Evolutionary conservation across 2,888 invertebrate genomes (phyloP).

Genomic region (Xanthia icteritia): DNA sequence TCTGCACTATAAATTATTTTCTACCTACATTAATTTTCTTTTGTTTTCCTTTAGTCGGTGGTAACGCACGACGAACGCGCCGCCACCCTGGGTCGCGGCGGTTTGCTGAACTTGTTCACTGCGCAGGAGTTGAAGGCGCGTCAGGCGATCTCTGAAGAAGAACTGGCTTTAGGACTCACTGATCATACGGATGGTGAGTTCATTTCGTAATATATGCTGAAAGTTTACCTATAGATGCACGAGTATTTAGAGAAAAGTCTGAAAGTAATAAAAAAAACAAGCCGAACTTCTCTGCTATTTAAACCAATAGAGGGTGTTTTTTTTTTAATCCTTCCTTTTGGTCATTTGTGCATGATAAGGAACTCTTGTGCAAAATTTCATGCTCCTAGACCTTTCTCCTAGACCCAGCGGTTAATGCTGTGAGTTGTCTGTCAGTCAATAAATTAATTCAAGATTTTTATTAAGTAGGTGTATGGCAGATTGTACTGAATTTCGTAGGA

Average conservation of each 20-base stretch:
- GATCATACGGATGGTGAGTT: conserved; percentile 80
- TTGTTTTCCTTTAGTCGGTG: conserved; percentile 69
- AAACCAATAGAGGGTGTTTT: no score
- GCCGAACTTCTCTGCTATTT: no score
- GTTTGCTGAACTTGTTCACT: conserved; percentile 82
- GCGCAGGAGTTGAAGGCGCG: conserved; percentile 81
- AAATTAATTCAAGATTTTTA: no score
- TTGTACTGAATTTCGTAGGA: neutral
- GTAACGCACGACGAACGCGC: conserved; percentile 74
- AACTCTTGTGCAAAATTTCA: no score
- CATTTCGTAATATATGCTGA: neutral
- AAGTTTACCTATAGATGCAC: neutral
- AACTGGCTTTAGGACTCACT: conserved; percentile 78
- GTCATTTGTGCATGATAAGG: no score
- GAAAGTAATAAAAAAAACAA: no score
- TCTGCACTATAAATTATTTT: neutral
- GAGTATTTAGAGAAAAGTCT: neutral
- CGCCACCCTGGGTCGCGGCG: conserved; percentile 76
- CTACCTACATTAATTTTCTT: neutral
- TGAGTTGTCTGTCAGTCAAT: no score
- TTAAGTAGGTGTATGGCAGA: no score
- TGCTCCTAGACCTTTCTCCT: no score
- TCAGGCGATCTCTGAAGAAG: conserved; percentile 79
- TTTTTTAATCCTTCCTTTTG: no score
- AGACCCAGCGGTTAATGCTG: no score